Base-by-base conservation (phyloP, 2,888 invertebrate genomes). In the Plutella xylostella region DNA sequence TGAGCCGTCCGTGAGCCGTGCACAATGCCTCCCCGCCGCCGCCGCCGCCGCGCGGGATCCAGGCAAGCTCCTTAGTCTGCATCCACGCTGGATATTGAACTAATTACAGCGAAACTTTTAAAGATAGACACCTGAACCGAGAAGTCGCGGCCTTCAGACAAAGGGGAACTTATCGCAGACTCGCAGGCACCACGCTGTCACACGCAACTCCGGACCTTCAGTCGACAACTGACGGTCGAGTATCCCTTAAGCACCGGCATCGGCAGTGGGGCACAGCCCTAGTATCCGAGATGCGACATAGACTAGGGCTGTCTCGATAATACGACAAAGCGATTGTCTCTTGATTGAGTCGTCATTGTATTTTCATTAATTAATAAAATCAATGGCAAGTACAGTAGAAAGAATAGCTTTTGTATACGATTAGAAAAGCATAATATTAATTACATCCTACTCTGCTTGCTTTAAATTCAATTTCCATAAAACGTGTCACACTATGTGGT, bases 51-150 rank as follows among this genome's bases (percentile, higher is more conserved):
- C 78, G 77, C 67, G 72, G 70, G 67, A 75, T 79, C 73, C 72
- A 75, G 68, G 72, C 79, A 80, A 80, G 75, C 80, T 77, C 71
- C 68, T 72, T 71, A 72, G 73, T 75, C 68, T 68, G 65, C 72
- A 68, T 76, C 75, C 67, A 77, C 58, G 67, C 69, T 78, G 76
- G 78, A 78, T 79, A 74, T 71, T 69, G 67, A 64, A 72, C 82
- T 83, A 83, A 83, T 83, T 83, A 82, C 75, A 65, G 62, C 62
- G 66, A 69, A 82, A 82, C 78, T 83, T 79, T 80, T 78, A 69
- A 76, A 76, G 80, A 79, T 78, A 82, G 80, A 83, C 82, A 83
- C 83, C 82, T 82, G 80, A 74, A 73, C 72, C 68, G 73, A 72
- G 35, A 25, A 45, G 67, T 67, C 72, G 67, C 69, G 65, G 64